Evolutionary conservation across 2,797 vertebrate genomes (phyloP), one percentile per base, ranked within the genome.

Genomic region (Sebastes reedi): DNA sequence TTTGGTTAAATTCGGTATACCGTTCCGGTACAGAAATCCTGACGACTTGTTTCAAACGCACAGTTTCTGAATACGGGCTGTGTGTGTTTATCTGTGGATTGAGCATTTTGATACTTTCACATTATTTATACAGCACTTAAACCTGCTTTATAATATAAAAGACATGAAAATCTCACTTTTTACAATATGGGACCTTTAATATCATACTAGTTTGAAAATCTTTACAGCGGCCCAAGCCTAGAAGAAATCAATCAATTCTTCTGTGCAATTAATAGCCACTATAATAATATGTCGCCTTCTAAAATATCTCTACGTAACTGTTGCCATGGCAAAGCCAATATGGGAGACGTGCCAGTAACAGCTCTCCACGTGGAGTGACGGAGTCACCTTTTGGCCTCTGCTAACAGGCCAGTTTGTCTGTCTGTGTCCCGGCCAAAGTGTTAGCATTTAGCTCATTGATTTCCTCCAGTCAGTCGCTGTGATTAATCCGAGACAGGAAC

Each of bases 381-480:
- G 34, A 18, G 30, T 87, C 87, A 70, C 82, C 81, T 75, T 29
- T 74, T 75, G 80, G 80, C 80, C 75, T 81, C 75, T 58, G 59
- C 72, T 81, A 83, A 89, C 78, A 68, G 70, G 71, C 83, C 67
- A 27, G 84, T 82, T 79, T 85, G 84, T 90, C 86, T 67, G 80
- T 80, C 83, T 89, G 79, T 80, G 77, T 87, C 72, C 52, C 7
- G 11, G 82, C 80, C 72, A 85, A 78, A 88, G 84, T 77, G 79
- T 77, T 79, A 88, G 72, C 86, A 72, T 89, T 87, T 86, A 85
- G 80, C 70, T 74, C 80, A 92, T 91, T 86, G 91, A 94, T 91
- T 92, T 90, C 81, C 81, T 81, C 24, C 79, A 80, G 80, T 88
- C 82, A 79, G 87, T 83, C 18, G 29, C 79, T 74, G 86, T 81